Base-by-base conservation (phyloP, 1,140 invertebrate genomes). In the Drosophila ironensis region DNA sequence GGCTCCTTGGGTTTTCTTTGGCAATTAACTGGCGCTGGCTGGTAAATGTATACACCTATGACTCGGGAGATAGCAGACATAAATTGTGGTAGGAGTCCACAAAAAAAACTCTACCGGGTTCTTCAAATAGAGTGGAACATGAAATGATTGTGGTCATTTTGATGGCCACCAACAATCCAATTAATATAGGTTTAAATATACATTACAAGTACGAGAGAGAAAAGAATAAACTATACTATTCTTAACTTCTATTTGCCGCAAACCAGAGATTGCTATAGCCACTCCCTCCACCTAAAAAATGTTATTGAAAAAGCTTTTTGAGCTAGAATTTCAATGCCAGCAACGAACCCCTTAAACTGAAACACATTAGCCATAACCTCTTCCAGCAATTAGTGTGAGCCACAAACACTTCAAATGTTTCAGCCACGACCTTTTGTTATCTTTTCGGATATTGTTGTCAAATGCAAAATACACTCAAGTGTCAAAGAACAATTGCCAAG, bases 11-110 rank as follows among this genome's bases (percentile, higher is more conserved):
- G 75, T 64, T 47, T 51, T 50, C 63, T 28, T 17, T 48, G 48
- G 52, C 72, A 82, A 81, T 81, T 77, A 84, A 77, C 78, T 84
- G 78, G 77, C 78, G 72, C 78, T 81, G 69, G 70, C 61, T 76
- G 35, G 24, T 61, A 12, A 40, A 45, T 11, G 4, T 12, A 17
- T 60, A 11, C 25, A 28, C 28, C 30, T 5, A 33, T 30, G n/a
- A 30, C 1, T 12, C 11, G 1, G n/a, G n/a, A 14, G 7, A 20
- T 42, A 12, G 35, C 5, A 17, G 24, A 37, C 9, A 5, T 12
- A 30, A 0, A 20, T 19, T 24, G 4, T 19, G 14, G 20, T n/a
- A 57, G 27, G 9, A 56, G 9, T 0, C 3, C 20, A 20, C 11
- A 14, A 27, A 57, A 64, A 44, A 27, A 35, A 35, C 25, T 42